phyloP scores from a whole-genome alignment of 2,797 vertebrate species.

The Lateolabrax maculatus region DNA sequence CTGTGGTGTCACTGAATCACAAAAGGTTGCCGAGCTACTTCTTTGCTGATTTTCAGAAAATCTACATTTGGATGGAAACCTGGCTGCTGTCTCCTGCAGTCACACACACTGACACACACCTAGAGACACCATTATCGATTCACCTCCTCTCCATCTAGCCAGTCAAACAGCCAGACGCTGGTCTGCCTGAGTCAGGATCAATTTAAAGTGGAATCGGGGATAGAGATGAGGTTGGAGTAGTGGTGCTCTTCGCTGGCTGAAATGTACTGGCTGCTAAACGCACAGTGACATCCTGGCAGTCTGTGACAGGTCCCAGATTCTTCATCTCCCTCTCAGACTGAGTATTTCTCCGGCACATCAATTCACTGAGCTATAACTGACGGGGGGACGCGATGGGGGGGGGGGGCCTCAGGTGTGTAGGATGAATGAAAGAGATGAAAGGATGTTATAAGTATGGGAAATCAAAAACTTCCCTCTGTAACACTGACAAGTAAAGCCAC shows the following conservation, averaged over 20 bases:
- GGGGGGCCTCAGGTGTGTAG: slow-evolving; percentile 33
- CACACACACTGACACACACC: not conserved
- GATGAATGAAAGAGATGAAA: slow-evolving; percentile 28
- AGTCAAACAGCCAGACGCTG: slow-evolving; percentile 5
- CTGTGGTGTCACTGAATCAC: not conserved
- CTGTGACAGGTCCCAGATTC: slow-evolving; percentile 44
- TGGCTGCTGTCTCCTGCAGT: not conserved
- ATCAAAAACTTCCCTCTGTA: not conserved
- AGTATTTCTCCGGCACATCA: slow-evolving; percentile 48
- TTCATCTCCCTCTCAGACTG: slow-evolving; percentile 51
- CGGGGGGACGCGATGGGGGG: slow-evolving; percentile 27
- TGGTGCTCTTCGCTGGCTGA: slow-evolving; percentile 20
- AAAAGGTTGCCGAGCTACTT: not conserved
- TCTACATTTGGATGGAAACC: too few species aligned
- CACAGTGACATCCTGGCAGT: slow-evolving; percentile 37
- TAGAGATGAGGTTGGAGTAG: slow-evolving; percentile 8
- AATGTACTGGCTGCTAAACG: slow-evolving; percentile 44
- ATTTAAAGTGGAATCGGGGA: slow-evolving; percentile 44
- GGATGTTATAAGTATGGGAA: not conserved
- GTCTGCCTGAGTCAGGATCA: slow-evolving; percentile 42
- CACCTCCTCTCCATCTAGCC: not conserved
- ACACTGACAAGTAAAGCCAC: not conserved
- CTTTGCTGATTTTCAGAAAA: too few species aligned
- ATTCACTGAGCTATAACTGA: slow-evolving; percentile 51
- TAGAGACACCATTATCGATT: slow-evolving; percentile 19